Percentiles rank a stretch among this genome's conserved stretches.
Evolutionary conservation across 2,888 invertebrate genomes (phyloP).

Genomic region (Cantharis lateralis): DNA sequence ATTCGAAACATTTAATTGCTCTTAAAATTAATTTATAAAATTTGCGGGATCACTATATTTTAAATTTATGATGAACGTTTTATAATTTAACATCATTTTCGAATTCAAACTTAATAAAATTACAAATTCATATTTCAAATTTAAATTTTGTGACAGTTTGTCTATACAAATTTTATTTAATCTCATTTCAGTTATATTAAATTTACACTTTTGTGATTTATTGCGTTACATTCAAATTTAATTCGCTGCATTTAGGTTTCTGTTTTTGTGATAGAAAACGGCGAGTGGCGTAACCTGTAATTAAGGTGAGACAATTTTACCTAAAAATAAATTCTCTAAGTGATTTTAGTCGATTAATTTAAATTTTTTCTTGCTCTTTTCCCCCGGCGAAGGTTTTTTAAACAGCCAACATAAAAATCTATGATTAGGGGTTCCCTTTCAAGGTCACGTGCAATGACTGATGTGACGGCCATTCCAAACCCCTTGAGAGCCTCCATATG

Average conservation of each 20-base stretch:
- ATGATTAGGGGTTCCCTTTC: not conserved
- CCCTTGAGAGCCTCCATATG: not conserved
- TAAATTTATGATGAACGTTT: not conserved
- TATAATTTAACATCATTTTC: not conserved
- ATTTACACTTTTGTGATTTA: not conserved
- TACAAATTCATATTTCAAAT: not conserved
- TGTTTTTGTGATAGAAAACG: not conserved
- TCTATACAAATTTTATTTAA: not conserved
- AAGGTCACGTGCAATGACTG: not conserved
- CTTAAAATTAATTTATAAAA: not conserved
- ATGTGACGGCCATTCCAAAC: not conserved
- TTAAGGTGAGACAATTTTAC: not conserved
- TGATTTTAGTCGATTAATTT: not conserved
- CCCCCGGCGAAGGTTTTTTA: not conserved
- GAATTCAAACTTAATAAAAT: not conserved
- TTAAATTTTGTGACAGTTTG: not conserved
- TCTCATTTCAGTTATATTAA: not conserved
- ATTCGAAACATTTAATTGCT: not conserved
- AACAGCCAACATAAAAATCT: not conserved
- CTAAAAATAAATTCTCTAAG: not conserved
- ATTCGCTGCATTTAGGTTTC: not conserved
- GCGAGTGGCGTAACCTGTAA: not conserved
- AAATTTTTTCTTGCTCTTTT: not conserved
- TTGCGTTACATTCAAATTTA: not conserved
- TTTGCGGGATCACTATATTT: not conserved